Evolutionary conservation across 23 tunicate genomes (phyloP).

Genomic region (Halocynthia aurantium): DNA sequence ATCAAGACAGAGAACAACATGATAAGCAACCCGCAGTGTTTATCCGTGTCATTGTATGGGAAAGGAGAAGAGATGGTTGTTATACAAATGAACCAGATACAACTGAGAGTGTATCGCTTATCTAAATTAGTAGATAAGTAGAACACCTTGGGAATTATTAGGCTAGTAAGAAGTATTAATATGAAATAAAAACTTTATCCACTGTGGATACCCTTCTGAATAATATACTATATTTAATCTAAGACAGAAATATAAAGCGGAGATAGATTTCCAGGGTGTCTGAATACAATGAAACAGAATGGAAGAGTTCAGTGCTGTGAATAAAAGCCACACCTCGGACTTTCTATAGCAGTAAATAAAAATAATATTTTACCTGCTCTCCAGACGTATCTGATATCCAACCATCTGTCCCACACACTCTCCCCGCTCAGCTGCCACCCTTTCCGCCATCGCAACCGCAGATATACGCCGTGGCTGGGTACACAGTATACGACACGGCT

Average conservation of each 20-base stretch:
- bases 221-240: no score
- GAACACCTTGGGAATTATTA: neutral
- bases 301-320: no score
- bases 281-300: no score
- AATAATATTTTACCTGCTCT: constrained; percentile 60
- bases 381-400: constrained; percentile 90
- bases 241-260: no score
- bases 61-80: constrained; percentile 30
- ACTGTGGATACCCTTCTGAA: no score
- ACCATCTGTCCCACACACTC: constrained; percentile 90
- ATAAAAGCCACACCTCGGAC: no score
- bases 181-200: no score
- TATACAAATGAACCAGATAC: constrained; percentile 37
- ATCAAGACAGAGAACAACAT: constrained; percentile 18
- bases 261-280: no score
- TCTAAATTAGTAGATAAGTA: constrained; percentile 7
- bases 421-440: constrained; percentile 84
- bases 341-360: no score
- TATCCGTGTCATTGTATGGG: constrained; percentile 11
- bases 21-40: constrained; percentile 28
- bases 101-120: constrained; percentile 29
- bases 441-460: constrained; percentile 86
- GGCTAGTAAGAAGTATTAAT: no score
- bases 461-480: constrained; percentile 76
- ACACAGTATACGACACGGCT: constrained; percentile 76